Base-by-base conservation (phyloP, 2,797 vertebrate genomes). In the Tokudaia muenninki region DNA sequence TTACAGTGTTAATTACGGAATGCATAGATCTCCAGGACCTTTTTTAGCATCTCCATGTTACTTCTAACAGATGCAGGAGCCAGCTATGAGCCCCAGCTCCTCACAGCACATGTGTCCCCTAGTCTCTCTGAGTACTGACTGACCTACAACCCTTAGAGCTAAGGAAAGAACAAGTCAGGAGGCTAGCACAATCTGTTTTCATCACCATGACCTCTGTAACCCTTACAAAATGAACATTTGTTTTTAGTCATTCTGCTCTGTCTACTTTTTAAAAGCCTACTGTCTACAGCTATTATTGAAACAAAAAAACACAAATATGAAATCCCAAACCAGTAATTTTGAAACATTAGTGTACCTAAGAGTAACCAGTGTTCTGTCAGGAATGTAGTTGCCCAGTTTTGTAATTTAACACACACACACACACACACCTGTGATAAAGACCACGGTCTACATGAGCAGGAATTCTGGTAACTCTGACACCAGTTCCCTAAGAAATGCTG, bases 271-370 rank as follows among this genome's bases (percentile, higher is more conserved):
- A 90, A 81, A 97, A 77, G 13, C 14, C 11, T 67, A 16, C 4
- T 11, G n/a, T 92, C 90, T 94, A 63, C 41, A 47, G 52, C 55
- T 92, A 67, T 81, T 70, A 75, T 7, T 87, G 37, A 95, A 93
- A 88, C 44, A 87, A 75, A 93, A 96, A 93, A 96, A 93, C 79
- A 84, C 86, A 78, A 75, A 75, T 80, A 6, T 81, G 21, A 94
- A 92, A 86, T 79, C 31, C 10, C 70, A 93, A 94, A 63, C 77
- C 80, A 87, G 70, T 70, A 82, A 84, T 63, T 88, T 93, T 78
- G 34, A 94, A 50, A 93, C 17, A 26, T 82, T 31, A 90, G 29
- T 77, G 7, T 78, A 14, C 31, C 31, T n/a, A 92, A 84, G n/a
- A 81, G 90, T 78, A 94, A 87, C 19, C 44, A 63, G 2, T 29